Conservation (phyloP, 2,113 vertebrate species). For the Pao palembangensis region DNA sequence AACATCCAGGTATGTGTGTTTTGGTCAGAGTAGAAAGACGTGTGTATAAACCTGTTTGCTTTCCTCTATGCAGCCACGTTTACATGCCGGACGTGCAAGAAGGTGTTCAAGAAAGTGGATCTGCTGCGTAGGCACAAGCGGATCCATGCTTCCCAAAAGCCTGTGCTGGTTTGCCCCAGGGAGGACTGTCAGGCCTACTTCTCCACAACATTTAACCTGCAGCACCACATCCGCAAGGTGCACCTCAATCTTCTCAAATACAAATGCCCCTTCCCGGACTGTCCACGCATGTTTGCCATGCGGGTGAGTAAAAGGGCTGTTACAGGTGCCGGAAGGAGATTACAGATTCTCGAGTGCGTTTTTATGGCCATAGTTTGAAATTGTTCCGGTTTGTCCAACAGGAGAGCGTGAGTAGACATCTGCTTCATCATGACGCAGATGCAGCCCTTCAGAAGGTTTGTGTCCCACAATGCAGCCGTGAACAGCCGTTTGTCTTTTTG, state of each 20-base stretch:
- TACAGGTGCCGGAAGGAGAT: neutral
- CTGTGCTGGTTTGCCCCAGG: constrained; percentile 70
- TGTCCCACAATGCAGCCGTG: neutral
- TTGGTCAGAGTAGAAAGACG: neutral
- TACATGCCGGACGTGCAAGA: constrained; percentile 69
- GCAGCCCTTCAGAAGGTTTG: constrained; percentile 52
- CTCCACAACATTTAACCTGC: constrained; percentile 79
- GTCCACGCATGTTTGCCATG: constrained; percentile 75
- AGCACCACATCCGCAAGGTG: constrained; percentile 79
- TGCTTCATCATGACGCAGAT: constrained; percentile 70
- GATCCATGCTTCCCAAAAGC: constrained; percentile 66
- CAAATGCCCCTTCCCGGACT: constrained; percentile 72
- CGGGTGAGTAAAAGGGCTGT: constrained; percentile 45
- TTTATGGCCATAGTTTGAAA: neutral
- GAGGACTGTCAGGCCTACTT: constrained; percentile 74
- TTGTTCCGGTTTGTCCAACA: constrained; percentile 27
- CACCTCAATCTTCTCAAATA: constrained; percentile 76
- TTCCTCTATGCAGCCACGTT: constrained; percentile 37
- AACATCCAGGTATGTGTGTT: constrained; percentile 67
- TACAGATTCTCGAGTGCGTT: neutral
- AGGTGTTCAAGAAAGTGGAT: constrained; percentile 56
- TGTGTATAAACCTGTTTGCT: neutral
- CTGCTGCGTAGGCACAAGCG: constrained; percentile 70
- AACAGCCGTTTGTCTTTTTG: too few species aligned
- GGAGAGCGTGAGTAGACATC: constrained; percentile 77